These are phyloP conservation scores for Callipepla californica DNA, from an alignment of 2,113 vertebrate genomes.

Conservation along the genomic window DNA sequence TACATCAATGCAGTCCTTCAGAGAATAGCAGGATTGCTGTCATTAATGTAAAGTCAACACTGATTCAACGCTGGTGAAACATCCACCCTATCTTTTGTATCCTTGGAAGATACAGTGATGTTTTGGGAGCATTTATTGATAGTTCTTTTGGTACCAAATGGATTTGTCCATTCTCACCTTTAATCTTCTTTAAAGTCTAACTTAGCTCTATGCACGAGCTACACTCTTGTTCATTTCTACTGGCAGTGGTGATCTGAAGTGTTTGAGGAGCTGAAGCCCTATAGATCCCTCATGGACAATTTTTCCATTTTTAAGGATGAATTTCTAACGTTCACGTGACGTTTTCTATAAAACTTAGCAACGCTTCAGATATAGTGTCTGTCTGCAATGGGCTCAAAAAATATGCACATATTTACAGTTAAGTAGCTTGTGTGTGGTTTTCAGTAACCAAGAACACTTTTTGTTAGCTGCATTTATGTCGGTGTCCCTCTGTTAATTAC, in stretches of 20 bases:
- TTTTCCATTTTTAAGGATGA: not conserved
- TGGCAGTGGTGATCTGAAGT: not conserved
- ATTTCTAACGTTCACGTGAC: not conserved
- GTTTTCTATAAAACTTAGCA: not conserved
- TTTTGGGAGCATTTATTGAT: not conserved
- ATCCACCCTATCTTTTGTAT: not conserved
- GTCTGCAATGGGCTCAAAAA: not conserved
- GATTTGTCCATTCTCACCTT: not conserved
- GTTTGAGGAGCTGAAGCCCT: not conserved
- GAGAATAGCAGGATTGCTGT: accelerated
- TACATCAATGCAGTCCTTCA: not conserved
- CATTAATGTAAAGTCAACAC: not conserved
- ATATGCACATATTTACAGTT: not conserved
- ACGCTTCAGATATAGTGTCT: not conserved
- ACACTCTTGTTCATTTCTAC: not conserved
- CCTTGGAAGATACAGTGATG: not conserved
- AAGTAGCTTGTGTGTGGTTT: not conserved
- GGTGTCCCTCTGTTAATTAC: slow-evolving; percentile 15
- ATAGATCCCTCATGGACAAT: not conserved
- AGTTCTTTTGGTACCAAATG: not conserved
- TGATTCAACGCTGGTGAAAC: not conserved
- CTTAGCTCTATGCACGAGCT: not conserved
- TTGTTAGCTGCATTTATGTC: slow-evolving; percentile 8
- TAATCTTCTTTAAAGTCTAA: not conserved
- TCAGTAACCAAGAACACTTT: slow-evolving; percentile 11